Percentiles rank a stretch among this genome's conserved stretches.
Evolutionary conservation across 2,113 vertebrate genomes (phyloP).

Genomic region (Microtus ochrogaster): DNA sequence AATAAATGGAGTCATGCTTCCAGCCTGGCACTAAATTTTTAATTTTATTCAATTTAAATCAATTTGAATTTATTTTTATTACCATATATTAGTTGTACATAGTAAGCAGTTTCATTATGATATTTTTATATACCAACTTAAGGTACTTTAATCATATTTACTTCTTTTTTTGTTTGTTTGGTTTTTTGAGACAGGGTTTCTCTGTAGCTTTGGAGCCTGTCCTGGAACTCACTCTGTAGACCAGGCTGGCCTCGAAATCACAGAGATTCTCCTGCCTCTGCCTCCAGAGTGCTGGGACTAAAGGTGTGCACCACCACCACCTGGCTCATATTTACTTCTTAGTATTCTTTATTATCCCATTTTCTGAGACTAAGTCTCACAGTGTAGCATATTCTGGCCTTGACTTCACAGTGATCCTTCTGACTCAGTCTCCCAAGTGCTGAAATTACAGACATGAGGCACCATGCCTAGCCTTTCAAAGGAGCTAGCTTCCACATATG

Average conservation of each 20-base stretch:
- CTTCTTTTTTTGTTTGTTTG: too few species aligned
- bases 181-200: too few species aligned
- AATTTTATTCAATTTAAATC: conserved; percentile 31
- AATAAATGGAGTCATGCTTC: background rate
- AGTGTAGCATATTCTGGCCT: background rate
- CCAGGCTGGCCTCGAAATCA: too few species aligned
- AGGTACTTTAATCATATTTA: background rate
- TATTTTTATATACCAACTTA: background rate
- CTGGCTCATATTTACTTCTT: background rate
- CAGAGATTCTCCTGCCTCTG: too few species aligned
- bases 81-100: background rate
- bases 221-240: too few species aligned
- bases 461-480: background rate
- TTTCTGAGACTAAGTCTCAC: background rate
- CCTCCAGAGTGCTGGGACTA: too few species aligned
- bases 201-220: too few species aligned
- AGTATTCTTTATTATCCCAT: background rate
- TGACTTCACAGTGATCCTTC: background rate
- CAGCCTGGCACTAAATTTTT: background rate
- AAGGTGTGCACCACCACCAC: too few species aligned
- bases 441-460: background rate
- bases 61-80: conserved; percentile 27
- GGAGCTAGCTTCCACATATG: background rate
- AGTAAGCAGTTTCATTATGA: background rate
- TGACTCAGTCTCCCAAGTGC: background rate